These are phyloP conservation scores for Stomorhina lunata DNA, from an alignment of 2,888 invertebrate species.

Conservation along the genomic window DNA sequence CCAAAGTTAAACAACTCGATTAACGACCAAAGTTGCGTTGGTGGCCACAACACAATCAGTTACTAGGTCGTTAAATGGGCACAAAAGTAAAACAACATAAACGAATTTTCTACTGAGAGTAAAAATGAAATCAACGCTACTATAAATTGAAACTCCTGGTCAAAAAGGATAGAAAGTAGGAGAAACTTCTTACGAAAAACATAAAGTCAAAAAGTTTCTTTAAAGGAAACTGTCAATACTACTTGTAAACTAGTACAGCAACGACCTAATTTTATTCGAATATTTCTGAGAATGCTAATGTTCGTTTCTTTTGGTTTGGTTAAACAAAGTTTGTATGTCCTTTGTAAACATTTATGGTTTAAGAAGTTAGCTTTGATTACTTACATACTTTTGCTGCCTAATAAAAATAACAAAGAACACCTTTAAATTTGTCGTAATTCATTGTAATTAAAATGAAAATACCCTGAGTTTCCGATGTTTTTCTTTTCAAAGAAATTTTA, in stretches of 20 bases:
- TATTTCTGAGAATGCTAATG: not conserved
- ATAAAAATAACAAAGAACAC: not conserved
- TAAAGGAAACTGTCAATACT: slow-evolving; percentile 49
- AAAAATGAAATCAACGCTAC: slow-evolving; percentile 6
- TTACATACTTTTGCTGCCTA: too few species aligned
- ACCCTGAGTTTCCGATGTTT: not conserved
- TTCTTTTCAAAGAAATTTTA: not conserved
- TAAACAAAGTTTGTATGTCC: not conserved
- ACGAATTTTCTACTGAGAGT: not conserved
- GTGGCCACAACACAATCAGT: slow-evolving; percentile 69
- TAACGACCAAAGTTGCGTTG: slow-evolving; percentile 68
- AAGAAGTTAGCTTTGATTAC: not conserved
- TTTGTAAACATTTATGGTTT: not conserved
- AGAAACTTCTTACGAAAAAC: slow-evolving; percentile 30
- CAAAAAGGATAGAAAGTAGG: slow-evolving; percentile 38
- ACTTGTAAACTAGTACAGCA: slow-evolving; percentile 1
- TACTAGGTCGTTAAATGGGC: slow-evolving; percentile 67
- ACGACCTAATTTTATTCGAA: slow-evolving; percentile 32
- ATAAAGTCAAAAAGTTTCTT: slow-evolving; percentile 30
- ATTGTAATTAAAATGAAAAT: not conserved
- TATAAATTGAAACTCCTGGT: not conserved
- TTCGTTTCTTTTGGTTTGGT: not conserved
- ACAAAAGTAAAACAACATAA: too few species aligned
- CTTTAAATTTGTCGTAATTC: not conserved
- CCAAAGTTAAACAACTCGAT: slow-evolving; percentile 69